Percentiles rank a stretch among this genome's conserved stretches.
These are phyloP conservation scores for Drosophila mayri DNA, from an alignment of 1,140 invertebrate genomes.

Conservation along the genomic window DNA sequence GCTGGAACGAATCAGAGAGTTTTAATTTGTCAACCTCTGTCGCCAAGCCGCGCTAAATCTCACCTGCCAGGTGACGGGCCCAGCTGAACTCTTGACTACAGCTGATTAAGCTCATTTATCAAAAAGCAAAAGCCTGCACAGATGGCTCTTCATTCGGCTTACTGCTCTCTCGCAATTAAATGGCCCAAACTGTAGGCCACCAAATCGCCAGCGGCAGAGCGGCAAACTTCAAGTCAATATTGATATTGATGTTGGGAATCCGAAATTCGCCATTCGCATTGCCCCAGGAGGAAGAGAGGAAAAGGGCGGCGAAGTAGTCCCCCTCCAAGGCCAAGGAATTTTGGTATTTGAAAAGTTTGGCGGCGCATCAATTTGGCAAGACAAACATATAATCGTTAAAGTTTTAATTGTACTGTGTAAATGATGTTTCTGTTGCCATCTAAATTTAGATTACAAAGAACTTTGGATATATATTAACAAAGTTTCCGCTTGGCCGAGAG, in stretches of 20 bases:
- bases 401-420: conserved; percentile 66
- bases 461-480: conserved; percentile 40
- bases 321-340: conserved; percentile 27
- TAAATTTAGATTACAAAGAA: conserved; percentile 34
- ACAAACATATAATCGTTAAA: conserved; percentile 74
- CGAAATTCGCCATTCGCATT: conserved; percentile 22
- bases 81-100: conserved; percentile 50
- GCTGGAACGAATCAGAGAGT: conserved; percentile 2
- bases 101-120: conserved; percentile 73
- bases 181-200: conserved; percentile 8
- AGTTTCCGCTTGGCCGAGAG: conserved; percentile 8
- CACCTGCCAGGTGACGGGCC: conserved; percentile 19
- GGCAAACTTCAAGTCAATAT: conserved; percentile 55
- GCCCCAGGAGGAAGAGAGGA: background rate
- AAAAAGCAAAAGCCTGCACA: conserved; percentile 31
- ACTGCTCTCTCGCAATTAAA: conserved; percentile 26
- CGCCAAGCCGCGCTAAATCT: conserved; percentile 10
- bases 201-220: conserved; percentile 21
- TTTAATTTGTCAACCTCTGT: conserved; percentile 40
- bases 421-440: conserved; percentile 43
- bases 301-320: background rate
- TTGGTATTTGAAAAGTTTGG: conserved; percentile 56
- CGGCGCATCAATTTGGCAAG: conserved; percentile 49
- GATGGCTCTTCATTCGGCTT: background rate
- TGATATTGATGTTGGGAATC: conserved; percentile 60